Base-by-base conservation (phyloP, 2,113 vertebrate species). In the Bettongia penicillata region DNA sequence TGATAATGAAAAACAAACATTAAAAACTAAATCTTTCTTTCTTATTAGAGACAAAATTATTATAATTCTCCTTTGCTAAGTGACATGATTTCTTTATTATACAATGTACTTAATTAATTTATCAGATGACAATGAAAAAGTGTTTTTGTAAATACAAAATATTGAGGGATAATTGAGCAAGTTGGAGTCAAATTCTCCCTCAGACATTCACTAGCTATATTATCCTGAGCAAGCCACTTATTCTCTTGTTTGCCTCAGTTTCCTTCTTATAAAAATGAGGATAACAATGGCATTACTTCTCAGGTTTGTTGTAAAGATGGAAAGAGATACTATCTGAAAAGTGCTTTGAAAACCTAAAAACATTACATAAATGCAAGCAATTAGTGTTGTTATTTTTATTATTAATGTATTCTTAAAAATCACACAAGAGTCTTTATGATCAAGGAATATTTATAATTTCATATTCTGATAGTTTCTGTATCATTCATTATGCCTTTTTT, bases 401-500 rank as follows among this genome's bases (percentile, higher is more conserved):
- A 31, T 14, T 68, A 68, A n/a, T n/a, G 6, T n/a, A 37, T n/a
- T 77, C 23, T 26, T 48, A 50, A 90, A 48, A 49, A 48, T 50
- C 23, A 90, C 14, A 25, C 8, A 14, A 48, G 37, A 53, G 90
- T 4, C 57, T 24, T 90, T 68, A 55, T 14, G 22, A 92, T 22
- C 3, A 52, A 0, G 48, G 28, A 26, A 37, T 53, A 24, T 51
- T 95, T 92, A 6, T 93, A 90, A 28, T 28, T 28, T 77, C 93
- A 37, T 91, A 89, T 16, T 92, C 55, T 52, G 22, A 57, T 53
- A 25, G 55, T 51, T 9, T 4, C 48, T 2, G 61, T 52, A 92
- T 94, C 5, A 37, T 89, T 92, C 91, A 92, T 53, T 91, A 48
- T 91, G 1, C 91, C 51, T 91, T 11, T 52, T 93, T 57, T 89